Evolutionary conservation across 1,140 invertebrate species (phyloP), one percentile per base, ranked within the genome.

Genomic region (Drosophila suzukii): DNA sequence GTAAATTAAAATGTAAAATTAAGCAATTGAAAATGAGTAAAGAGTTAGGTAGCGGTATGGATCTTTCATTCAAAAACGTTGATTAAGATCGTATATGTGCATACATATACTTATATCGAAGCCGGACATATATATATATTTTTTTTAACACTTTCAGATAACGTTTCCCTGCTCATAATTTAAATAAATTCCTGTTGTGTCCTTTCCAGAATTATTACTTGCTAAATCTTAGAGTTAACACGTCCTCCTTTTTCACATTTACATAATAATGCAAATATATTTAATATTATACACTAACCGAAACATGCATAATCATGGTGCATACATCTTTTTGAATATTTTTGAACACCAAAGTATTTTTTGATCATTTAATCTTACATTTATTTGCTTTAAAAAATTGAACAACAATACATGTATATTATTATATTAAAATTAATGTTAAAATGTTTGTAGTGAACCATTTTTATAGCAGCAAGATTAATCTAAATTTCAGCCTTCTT

Each of bases 401-500:
- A 58, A 51, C n/a, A 47, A 34, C 6, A 34, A 55, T 30, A 41
- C 24, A 43, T 43, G 30, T 58, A 58, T 13, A 46, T 43, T 13
- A 34, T 43, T 41, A 38, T 17, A 54, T 39, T 51, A 6, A 50
- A 38, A 17, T 49, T 58, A 32, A 17, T 27, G 30, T 32, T 44
- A 8, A 55, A 44, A 24, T 44, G 34, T 63, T 24, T 44, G 15
- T 41, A 62, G 24, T 34, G n/a, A 44, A 12, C 30, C 15, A 50
- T 59, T 36, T 49, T 32, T 32, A 55, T 63, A 24, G 51, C 30
- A 55, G 17, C 39, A 27, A 55, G 11, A 34, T 56, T 36, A 50
- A 65, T 51, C 32, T 49, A 38, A 56, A 65, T 65, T 82, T 79
- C 62, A 61, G 72, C 80, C 71, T 82, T 32, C 13, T 34, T 66